These are phyloP conservation scores for Urocolius indicus DNA, from an alignment of 2,113 vertebrate genomes.

Conservation along the genomic window DNA sequence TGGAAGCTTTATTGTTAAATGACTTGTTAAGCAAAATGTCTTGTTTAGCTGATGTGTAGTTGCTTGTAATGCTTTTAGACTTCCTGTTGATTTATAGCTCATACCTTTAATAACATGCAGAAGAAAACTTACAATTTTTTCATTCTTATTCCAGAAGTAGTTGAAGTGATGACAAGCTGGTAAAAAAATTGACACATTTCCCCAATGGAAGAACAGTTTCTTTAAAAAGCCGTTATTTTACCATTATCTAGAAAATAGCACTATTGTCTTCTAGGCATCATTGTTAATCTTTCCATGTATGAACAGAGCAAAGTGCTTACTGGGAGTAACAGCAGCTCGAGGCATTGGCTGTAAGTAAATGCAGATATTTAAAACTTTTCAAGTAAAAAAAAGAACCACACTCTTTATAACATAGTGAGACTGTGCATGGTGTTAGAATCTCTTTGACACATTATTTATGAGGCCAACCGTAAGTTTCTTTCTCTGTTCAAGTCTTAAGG, in stretches of 20 bases:
- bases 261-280: not conserved
- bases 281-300: not conserved
- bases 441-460: not conserved
- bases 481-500: not conserved
- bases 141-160: slow-evolving; percentile 11
- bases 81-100: not conserved
- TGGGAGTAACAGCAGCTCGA: not conserved
- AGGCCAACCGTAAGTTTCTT: not conserved
- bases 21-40: not conserved
- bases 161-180: not conserved
- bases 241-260: not conserved
- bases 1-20: not conserved
- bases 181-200: not conserved
- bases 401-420: not conserved
- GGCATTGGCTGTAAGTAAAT: slow-evolving; percentile 13
- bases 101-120: not conserved
- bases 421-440: not conserved
- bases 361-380: not conserved
- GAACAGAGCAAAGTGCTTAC: not conserved
- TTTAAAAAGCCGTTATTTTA: not conserved
- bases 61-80: not conserved
- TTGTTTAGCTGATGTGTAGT: not conserved
- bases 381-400: not conserved
- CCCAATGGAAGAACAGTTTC: not conserved
- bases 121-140: not conserved